These are phyloP conservation scores for Drosophila hydei DNA, from an alignment of 1,140 invertebrate species.

Conservation along the genomic window DNA sequence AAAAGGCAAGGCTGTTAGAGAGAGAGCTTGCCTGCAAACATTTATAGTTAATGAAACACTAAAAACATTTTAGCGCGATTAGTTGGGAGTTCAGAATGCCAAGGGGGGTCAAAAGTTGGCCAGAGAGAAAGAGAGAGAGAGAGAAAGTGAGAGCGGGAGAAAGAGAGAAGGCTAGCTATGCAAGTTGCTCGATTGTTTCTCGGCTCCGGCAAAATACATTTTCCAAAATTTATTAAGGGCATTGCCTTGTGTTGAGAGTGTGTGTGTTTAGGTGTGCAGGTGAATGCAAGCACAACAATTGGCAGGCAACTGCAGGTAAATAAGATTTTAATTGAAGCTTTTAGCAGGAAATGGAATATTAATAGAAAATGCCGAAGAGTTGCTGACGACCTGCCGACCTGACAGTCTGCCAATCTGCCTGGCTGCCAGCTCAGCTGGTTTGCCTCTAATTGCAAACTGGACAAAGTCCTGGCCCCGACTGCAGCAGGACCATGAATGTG, in stretches of 20 bases:
- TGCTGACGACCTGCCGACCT: background rate
- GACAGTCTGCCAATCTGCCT: background rate
- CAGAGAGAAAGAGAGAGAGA: background rate
- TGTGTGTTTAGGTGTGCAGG: conserved; percentile 21
- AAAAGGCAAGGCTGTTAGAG: background rate
- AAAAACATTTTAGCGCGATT: conserved; percentile 70
- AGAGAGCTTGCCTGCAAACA: conserved; percentile 3
- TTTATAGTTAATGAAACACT: conserved; percentile 56
- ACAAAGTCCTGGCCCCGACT: conserved; percentile 3
- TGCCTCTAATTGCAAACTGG: conserved; percentile 1
- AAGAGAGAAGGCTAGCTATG: background rate
- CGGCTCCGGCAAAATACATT: conserved; percentile 46
- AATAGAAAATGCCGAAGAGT: conserved; percentile 40
- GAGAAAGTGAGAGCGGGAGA: background rate
- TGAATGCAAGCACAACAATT: conserved; percentile 11
- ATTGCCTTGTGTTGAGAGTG: conserved; percentile 31
- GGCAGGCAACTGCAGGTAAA: conserved; percentile 48
- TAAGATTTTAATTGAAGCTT: conserved; percentile 73
- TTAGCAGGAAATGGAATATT: conserved; percentile 74
- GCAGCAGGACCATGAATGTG: background rate
- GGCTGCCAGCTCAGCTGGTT: background rate
- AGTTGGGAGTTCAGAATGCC: conserved; percentile 19
- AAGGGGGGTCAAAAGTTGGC: conserved; percentile 18
- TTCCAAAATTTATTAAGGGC: conserved; percentile 51
- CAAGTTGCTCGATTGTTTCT: conserved; percentile 14